These are phyloP conservation scores for Napeogenes sylphis DNA, from an alignment of 2,888 invertebrate species.

Conservation along the genomic window DNA sequence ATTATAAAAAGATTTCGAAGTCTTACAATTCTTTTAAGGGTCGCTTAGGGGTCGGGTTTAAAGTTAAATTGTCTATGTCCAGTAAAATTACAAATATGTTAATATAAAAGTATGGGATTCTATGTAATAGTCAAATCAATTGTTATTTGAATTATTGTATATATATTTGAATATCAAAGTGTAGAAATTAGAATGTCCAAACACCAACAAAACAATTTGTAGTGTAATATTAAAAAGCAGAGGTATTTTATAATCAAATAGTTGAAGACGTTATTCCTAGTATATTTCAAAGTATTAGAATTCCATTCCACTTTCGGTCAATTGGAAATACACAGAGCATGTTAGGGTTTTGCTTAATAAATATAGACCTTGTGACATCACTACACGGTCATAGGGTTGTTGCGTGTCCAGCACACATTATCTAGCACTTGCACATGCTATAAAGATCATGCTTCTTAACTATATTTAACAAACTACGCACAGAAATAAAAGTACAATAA, in stretches of 20 bases:
- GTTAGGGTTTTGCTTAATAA: conserved; percentile 22
- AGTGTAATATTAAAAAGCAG: not conserved
- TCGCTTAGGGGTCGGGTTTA: no score
- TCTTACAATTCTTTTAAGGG: no score
- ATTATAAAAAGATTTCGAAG: no score
- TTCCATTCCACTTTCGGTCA: conserved; percentile 46
- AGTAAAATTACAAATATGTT: no score
- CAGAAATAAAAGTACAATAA: conserved; percentile 4
- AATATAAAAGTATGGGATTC: no score
- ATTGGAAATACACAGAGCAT: conserved; percentile 36
- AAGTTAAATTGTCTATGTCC: no score
- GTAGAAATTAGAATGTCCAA: no score
- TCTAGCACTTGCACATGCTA: conserved; percentile 60
- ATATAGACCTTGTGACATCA: conserved; percentile 30
- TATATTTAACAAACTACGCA: conserved; percentile 13
- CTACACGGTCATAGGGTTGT: conserved; percentile 35
- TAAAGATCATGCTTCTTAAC: conserved; percentile 32
- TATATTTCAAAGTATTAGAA: conserved; percentile 16
- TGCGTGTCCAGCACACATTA: conserved; percentile 36
- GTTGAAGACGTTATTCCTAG: conserved; percentile 25
- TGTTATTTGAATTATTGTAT: no score
- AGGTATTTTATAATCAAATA: conserved; percentile 18
- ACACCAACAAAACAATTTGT: no score
- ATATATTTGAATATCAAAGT: no score
- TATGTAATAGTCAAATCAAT: no score